Base-by-base conservation (phyloP, 1,140 invertebrate genomes). In the Penaeus vannamei region DNA sequence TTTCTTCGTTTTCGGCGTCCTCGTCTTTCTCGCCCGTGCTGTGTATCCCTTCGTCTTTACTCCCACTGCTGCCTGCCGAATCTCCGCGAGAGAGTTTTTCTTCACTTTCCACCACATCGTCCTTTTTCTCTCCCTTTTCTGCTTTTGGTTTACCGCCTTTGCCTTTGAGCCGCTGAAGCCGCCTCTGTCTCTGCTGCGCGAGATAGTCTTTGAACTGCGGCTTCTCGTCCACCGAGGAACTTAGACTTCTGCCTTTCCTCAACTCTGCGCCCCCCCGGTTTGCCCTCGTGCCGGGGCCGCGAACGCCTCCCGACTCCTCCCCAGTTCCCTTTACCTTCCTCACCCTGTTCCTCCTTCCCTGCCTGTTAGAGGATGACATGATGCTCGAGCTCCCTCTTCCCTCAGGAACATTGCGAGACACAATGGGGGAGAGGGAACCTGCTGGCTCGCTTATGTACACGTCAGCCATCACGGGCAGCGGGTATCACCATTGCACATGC, bases 31-130 rank as follows among this genome's bases (percentile, higher is more conserved):
- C 72, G 7, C 72, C 72, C 19, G 72, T 76, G 26, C 72, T 76
- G 22, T 76, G 72, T 19, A 76, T 76, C 72, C 72, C 72, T 14
- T 76, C 72, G 17, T 76, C 72, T 29, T 76, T 76, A 29, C 72
- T 76, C 12, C n/a, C 72, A 10, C 26, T 76, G n/a, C 72, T 76
- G n/a, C 72, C 72, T 1, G 72, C 72, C 12, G 72, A 76, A 20
- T 19, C 72, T 20, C 72, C 72, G 12, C 72, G 22, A 20, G 29
- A 22, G 42, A 53, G 53, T 10, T 36, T 76, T 19, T 76, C 72
- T 26, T 76, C 72, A 10, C 72, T 76, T 10, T 76, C 72, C 72
- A 36, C 72, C 72, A 17, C 72, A 26, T 76, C 72, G 7, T 76
- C 72, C 72, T 36, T 17, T 26, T 76, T 76, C 14, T 36, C 26